These are phyloP conservation scores for Tetramorium bicarinatum DNA, from an alignment of 2,888 invertebrate species.

Conservation along the genomic window DNA sequence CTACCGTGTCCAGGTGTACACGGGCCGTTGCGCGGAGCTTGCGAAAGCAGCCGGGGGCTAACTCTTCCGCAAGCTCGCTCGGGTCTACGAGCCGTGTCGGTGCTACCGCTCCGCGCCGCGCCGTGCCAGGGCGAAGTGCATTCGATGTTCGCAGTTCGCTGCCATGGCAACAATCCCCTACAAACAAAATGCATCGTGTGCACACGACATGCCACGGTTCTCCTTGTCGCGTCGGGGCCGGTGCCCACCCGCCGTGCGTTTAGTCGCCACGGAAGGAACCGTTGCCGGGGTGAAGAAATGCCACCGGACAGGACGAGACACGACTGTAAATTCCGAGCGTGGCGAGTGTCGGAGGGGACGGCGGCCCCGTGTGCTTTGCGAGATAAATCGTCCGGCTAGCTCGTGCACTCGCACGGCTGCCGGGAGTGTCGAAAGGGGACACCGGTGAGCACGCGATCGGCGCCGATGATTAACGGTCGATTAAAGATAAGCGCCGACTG, in stretches of 20 bases:
- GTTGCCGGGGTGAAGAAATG: constrained; percentile 56
- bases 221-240: constrained; percentile 46
- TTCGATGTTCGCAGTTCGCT: constrained; percentile 75
- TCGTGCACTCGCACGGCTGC: constrained; percentile 48
- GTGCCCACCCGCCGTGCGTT: constrained; percentile 51
- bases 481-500: constrained; percentile 63
- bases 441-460: constrained; percentile 62
- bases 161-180: constrained; percentile 78
- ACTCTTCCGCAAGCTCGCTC: constrained; percentile 61
- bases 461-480: constrained; percentile 61
- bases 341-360: constrained; percentile 38
- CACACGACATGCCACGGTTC: constrained; percentile 41
- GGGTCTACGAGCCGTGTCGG: constrained; percentile 52
- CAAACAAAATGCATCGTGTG: constrained; percentile 77
- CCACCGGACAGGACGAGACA: constrained; percentile 56
- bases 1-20: constrained; percentile 54
- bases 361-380: constrained; percentile 48
- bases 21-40: constrained; percentile 51
- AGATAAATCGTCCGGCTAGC: constrained; percentile 62
- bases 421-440: constrained; percentile 63
- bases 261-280: constrained; percentile 64
- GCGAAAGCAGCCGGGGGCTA: constrained; percentile 55
- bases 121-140: constrained; percentile 69
- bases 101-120: constrained; percentile 33
- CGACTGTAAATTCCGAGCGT: constrained; percentile 67